These are phyloP conservation scores for Coregonus suidteri DNA, from an alignment of 2,797 vertebrate genomes.

Conservation along the genomic window DNA sequence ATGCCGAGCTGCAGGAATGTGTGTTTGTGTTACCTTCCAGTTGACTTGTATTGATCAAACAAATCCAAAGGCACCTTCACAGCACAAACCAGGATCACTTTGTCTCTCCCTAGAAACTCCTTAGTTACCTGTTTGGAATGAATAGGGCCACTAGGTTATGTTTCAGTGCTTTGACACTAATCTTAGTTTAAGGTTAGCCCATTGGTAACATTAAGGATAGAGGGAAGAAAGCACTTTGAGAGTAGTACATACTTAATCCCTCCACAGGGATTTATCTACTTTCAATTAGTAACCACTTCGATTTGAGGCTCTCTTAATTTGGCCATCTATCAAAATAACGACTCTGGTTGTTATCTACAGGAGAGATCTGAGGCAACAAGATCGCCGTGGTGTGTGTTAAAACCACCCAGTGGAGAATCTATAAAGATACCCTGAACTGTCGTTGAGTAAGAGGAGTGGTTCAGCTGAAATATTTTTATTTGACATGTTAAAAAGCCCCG, in stretches of 20 bases:
- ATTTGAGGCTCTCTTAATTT: conserved; percentile 30
- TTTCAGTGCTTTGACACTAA: not conserved
- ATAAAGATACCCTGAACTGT: conserved; percentile 38
- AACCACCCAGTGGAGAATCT: conserved; percentile 28
- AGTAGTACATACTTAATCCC: not conserved
- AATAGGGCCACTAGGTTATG: no score
- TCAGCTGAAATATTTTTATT: conserved; percentile 48
- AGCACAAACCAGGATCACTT: not conserved
- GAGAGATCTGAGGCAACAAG: conserved; percentile 39
- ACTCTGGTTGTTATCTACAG: conserved; percentile 14
- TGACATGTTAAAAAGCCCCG: conserved; percentile 44
- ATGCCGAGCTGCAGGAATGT: not conserved
- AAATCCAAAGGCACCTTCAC: not conserved
- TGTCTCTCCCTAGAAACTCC: not conserved
- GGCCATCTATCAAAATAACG: conserved; percentile 40
- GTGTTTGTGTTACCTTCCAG: not conserved
- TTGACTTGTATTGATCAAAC: not conserved
- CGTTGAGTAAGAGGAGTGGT: conserved; percentile 29
- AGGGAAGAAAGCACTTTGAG: not conserved
- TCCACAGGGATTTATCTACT: conserved; percentile 17
- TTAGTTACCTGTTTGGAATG: not conserved
- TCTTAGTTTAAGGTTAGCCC: not conserved
- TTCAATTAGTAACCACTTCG: conserved; percentile 28
- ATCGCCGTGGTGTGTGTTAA: conserved; percentile 34
- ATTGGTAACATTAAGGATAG: not conserved